Evolutionary conservation across 2,113 vertebrate species (phyloP), one percentile per base, ranked within the genome.

Genomic region (Podarcis cretensis): DNA sequence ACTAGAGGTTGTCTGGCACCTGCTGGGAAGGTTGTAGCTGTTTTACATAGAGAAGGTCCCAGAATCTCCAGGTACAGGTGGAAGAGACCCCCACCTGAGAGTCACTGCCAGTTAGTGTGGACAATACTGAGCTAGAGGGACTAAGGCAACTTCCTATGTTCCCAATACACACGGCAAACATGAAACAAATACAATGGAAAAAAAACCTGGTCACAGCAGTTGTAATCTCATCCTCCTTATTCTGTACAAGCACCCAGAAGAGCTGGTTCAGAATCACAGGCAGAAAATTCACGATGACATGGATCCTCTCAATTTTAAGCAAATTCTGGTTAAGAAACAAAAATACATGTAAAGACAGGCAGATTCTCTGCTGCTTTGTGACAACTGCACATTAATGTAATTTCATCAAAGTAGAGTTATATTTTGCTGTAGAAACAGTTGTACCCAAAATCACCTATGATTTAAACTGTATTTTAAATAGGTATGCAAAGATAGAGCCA

Each of bases 221-320:
- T 71, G 97, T 97, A 93, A 99, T 97, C 78, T 99, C 98, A 65
- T 99, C 99, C 3, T 98, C 96, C 68, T 97, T 97, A 86, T 98
- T 99, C 94, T 99, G 97, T 81, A 98, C 98, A 87, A 99, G 97
- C 93, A 99, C 98, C 97, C 98, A 97, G 94, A 99, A 98, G 77
- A 99, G 98, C 37, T 99, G 99, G 97, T 99, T 99, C 93, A 99
- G 97, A 91, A 99, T 98, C 84, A 99, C 92, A n/a, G 99, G 99
- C 91, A 99, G 98, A 95, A 99, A 99, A 92, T 98, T 97, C 94
- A 99, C 97, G 90, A 99, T 98, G 37, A 98, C 98, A 74, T 98
- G 98, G 95, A 99, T 98, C 96, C 97, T 98, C 96, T 99, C 98
- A 91, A 99, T 98, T 87, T 97, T 98, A 94, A 99, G 89, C 87